Base-by-base conservation (phyloP, 2,113 vertebrate species). In the Parus major region DNA sequence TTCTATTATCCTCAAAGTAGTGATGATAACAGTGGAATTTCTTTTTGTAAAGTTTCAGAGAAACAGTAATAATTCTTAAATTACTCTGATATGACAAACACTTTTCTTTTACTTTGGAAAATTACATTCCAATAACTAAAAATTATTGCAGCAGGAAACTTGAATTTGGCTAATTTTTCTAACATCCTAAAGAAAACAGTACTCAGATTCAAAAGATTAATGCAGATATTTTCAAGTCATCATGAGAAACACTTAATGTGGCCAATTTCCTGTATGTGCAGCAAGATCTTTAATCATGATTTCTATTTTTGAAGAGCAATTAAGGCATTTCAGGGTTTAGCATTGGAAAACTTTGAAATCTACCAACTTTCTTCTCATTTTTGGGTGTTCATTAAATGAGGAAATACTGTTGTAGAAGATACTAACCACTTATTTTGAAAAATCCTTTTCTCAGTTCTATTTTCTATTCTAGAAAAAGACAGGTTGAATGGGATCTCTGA, bases 81-180 rank as follows among this genome's bases (percentile, higher is more conserved):
- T 60, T 80, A 35, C 17, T 41, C 10, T n/a, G 36, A 63, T 47
- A 25, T 0, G 0, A 77, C 72, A 76, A 68, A 10, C 1, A 0
- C 17, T 69, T 90, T 71, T 15, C 7, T 82, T 92, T 82, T 63
- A 23, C 13, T 94, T 22, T 50, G 82, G 9, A 60, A 88, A 82
- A 21, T 59, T 71, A 0, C 12, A 47, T 60, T 68, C 7, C 68
- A 36, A 31, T 25, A 91, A 80, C 39, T 64, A 92, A 79, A 92
- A 76, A 53, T 13, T 65, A 31, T 23, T 84, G 27, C 13, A 44
- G 28, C 5, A 73, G 50, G 22, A 66, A 86, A 47, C 6, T 23
- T 50, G 55, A 76, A 89, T 13, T 47, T 61, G 4, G 4, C 11
- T 61, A 6, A 39, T 44, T 87, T 44, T 68, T 11, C 69, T 18